phyloP scores from a whole-genome alignment of 2,888 invertebrate species.

The Andrena trimmerana region DNA sequence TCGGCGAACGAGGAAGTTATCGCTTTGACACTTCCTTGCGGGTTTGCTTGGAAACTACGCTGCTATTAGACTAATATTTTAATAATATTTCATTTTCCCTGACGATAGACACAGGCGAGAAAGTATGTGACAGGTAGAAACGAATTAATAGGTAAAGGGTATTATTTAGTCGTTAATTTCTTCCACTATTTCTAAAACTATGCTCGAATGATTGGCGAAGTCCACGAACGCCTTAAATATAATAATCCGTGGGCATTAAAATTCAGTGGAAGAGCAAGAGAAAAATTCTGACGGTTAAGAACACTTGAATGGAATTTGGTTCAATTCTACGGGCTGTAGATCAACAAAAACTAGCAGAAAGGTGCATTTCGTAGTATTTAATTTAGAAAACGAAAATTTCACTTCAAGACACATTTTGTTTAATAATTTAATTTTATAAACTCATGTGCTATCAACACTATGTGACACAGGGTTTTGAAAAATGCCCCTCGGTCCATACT shows the following conservation, averaged over 20 bases:
- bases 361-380: no score
- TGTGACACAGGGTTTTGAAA: no score
- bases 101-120: not conserved
- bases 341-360: no score
- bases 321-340: no score
- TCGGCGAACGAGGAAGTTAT: conserved; percentile 10
- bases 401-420: no score
- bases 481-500: no score
- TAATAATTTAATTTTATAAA: no score
- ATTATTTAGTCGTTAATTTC: not conserved
- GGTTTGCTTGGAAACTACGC: not conserved
- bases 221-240: not conserved
- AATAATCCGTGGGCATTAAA: not conserved
- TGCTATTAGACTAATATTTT: not conserved
- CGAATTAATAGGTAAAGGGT: not conserved
- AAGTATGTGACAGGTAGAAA: conserved; percentile 2
- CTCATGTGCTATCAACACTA: no score
- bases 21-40: not conserved
- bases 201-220: not conserved
- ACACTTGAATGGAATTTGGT: no score
- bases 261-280: no score
- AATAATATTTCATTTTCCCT: not conserved
- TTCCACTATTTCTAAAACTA: not conserved
- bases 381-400: no score
- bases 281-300: no score